Base-by-base conservation (phyloP, 2,797 vertebrate genomes). In the Crypturellus tataupa region DNA sequence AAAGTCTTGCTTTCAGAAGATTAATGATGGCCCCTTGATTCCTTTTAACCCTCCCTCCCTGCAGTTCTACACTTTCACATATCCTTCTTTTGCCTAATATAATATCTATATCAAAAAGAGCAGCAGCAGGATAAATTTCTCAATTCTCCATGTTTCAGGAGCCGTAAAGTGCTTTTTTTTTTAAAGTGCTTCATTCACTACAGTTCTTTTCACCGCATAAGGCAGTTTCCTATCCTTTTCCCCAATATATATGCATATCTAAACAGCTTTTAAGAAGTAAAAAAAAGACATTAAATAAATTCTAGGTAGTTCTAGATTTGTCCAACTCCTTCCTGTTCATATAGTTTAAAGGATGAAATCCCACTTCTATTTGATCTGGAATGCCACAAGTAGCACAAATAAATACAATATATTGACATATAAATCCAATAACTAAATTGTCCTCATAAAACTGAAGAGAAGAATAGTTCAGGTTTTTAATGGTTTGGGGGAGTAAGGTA, bases 1-100 rank as follows among this genome's bases (percentile, higher is more conserved):
- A 81, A 95, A 83, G 10, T 68, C 93, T 90, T 94, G 80, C 92
- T 96, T 97, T 95, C 89, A 94, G 90, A 87, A 94, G 91, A 96
- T 93, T 94, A 95, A 94, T 92, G 91, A 93, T 84, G 73, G 83
- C 47, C 67, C 39, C 82, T 86, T 40, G 44, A 92, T 87, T 96
- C 82, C 96, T 90, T 63, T 85, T 81, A 86, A 68, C 37, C 63
- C 76, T 87, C 80, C 12, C 2, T 91, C 81, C 12, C 3, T 88
- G 88, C 69, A 94, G 89, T 73, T 89, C 49, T 77, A 65, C 55
- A 68, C 63, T 89, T 91, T 95, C 56, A 60, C 42, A 77, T 51
- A 75, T 9, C 72, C 35, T 93, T 82, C 29, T 37, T 77, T 92
- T 89, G 23, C 33, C 39, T 81, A 72, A 80, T 39, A 49, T 6